phyloP scores from a whole-genome alignment of 2,888 invertebrate species.

The Lithosia quadra region DNA sequence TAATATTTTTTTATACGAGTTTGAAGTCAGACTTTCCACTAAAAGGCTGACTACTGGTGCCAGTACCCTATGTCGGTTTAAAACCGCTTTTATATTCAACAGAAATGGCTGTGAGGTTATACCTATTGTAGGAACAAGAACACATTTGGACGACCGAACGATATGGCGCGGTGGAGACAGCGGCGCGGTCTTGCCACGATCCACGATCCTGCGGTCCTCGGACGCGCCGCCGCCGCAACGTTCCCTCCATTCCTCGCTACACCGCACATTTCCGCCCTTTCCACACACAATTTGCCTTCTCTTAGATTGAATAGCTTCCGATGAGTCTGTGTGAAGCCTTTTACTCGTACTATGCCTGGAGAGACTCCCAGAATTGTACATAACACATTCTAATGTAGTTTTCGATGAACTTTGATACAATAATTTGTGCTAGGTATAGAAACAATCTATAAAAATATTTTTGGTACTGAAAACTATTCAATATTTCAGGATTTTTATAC shows the following conservation, averaged over 20 bases:
- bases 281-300: conserved; percentile 63
- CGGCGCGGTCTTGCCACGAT: conserved; percentile 1
- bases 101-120: conserved; percentile 11
- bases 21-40: no score
- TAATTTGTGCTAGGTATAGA: no score
- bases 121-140: neutral
- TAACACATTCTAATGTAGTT: conserved; percentile 24
- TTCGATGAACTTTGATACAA: conserved; percentile 12
- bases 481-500: no score
- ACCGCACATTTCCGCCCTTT: conserved; percentile 63
- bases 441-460: no score
- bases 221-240: conserved; percentile 10
- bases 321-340: conserved; percentile 33
- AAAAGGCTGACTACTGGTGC: no score
- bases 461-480: no score
- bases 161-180: conserved; percentile 2
- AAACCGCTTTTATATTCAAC: conserved; percentile 8
- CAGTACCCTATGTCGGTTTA: no score
- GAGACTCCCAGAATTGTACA: conserved; percentile 26
- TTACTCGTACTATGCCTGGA: conserved; percentile 22
- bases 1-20: no score
- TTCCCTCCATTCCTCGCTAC: conserved; percentile 49
- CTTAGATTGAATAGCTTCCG: conserved; percentile 60
- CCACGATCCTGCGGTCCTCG: conserved; percentile 16
- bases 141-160: neutral